phyloP scores from a whole-genome alignment of 2,888 invertebrate species.

The Erannis defoliaria region DNA sequence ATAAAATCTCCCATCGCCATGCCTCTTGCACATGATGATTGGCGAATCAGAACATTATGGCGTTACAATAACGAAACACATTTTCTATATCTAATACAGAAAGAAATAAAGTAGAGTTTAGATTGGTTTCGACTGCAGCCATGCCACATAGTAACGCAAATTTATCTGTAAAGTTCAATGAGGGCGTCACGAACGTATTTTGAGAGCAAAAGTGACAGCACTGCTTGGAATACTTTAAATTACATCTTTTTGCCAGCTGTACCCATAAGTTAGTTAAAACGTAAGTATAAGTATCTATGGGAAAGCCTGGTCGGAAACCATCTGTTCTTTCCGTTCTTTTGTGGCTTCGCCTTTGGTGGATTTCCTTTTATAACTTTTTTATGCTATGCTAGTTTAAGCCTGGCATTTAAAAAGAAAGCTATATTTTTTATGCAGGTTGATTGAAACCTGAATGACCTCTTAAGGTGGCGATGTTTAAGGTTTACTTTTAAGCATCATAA shows the following conservation, averaged over 20 bases:
- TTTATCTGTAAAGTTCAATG: background rate
- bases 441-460: no score
- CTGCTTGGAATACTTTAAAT: no score
- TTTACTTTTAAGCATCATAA: no score
- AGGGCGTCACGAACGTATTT: background rate
- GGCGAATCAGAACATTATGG: conserved; percentile 43
- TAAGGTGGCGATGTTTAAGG: no score
- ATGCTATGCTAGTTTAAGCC: background rate
- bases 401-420: background rate
- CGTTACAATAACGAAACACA: conserved; percentile 15
- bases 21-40: conserved; percentile 43
- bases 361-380: conserved; percentile 33
- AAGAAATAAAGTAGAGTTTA: conserved; percentile 19
- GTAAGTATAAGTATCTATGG: no score
- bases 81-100: background rate
- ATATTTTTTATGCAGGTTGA: no score
- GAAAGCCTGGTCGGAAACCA: conserved; percentile 35
- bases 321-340: conserved; percentile 47
- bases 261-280: no score
- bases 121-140: background rate
- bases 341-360: conserved; percentile 41
- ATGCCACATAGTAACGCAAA: conserved; percentile 6
- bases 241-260: no score
- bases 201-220: background rate
- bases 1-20: conserved; percentile 38